A percentile compares a stretch with the other conserved stretches of the same genome.
Conservation (phyloP, 2,888 invertebrate genomes). For the Aspidapion aeneum region DNA sequence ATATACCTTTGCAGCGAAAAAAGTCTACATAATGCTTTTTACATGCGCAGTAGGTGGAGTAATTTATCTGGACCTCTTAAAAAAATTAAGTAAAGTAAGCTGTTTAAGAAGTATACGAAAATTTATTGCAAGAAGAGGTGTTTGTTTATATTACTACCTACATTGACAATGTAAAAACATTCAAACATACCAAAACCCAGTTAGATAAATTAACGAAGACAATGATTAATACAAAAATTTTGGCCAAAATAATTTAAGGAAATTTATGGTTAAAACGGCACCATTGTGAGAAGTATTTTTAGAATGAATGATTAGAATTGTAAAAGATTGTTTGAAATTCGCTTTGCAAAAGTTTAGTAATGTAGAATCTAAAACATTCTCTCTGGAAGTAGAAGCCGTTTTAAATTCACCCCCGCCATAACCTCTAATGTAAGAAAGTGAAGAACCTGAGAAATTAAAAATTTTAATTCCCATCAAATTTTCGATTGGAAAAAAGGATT, state of each 20-base stretch:
- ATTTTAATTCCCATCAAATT: not conserved
- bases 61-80: conserved; percentile 11
- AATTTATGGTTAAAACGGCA: too few species aligned
- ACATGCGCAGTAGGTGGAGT: conserved; percentile 10
- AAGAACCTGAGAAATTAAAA: not conserved
- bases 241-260: too few species aligned
- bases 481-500: not conserved
- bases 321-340: not conserved
- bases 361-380: not conserved
- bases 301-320: not conserved
- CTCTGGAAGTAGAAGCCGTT: not conserved
- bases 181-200: conserved; percentile 1
- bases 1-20: too few species aligned
- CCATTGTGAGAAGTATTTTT: not conserved
- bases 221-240: too few species aligned
- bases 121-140: conserved; percentile 14
- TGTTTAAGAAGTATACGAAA: conserved; percentile 10
- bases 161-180: conserved; percentile 11
- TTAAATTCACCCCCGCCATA: too few species aligned
- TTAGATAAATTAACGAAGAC: conserved; percentile 2
- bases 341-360: not conserved
- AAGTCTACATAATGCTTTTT: conserved; percentile 12
- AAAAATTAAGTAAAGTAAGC: conserved; percentile 7
- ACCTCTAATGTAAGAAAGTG: not conserved
- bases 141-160: conserved; percentile 1